Base-by-base conservation (phyloP, 2,888 invertebrate species). In the Gastrophysa polygoni region DNA sequence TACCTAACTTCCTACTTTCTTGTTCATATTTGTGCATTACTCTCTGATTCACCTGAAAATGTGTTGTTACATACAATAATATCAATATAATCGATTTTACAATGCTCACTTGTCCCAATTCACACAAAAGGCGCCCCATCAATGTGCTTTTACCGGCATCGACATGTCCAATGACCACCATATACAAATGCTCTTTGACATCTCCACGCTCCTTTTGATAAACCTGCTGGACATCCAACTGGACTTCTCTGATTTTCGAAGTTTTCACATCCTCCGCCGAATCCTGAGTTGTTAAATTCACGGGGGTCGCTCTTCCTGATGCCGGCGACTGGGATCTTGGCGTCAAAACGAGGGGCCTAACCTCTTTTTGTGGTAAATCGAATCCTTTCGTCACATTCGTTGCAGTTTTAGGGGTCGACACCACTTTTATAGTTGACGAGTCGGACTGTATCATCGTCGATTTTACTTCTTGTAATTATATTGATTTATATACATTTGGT, bases 141-240 rank as follows among this genome's bases (percentile, higher is more conserved):
- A 99, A 83, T 7, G 97, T 98, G 69, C 95, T 95, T 81, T 97
- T 97, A 0, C 97, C 97, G 32, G 96, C 96, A 84, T 97, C 99
- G 1, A 99, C 99, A 84, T 99, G 99, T 8, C 93, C 99, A 78
- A 94, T 91, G 8, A 95, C 94, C 65, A 96, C 93, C 83, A 98
- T 88, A 78, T 97, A 95, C 62, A 98, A 85, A 76, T 94, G 90
- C 34, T 92, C 91, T 77, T 97, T 97, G 14, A 87, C 87, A n/a
- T 86, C 85, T 0, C 91, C 89, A 69, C 95, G 87, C 76, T 93
- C 92, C 73, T 87, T 89, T 52, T 86, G 83, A 74, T 90, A 95
- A 69, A 90, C 85, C 46, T 83, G 82, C 44, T 84, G 78, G 0
- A 88, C 86, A 75, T 89, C 88, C 16, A 82, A 68, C 78, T 85